Base-by-base conservation (phyloP, 2,113 vertebrate species). In the Lutjanus erythropterus region DNA sequence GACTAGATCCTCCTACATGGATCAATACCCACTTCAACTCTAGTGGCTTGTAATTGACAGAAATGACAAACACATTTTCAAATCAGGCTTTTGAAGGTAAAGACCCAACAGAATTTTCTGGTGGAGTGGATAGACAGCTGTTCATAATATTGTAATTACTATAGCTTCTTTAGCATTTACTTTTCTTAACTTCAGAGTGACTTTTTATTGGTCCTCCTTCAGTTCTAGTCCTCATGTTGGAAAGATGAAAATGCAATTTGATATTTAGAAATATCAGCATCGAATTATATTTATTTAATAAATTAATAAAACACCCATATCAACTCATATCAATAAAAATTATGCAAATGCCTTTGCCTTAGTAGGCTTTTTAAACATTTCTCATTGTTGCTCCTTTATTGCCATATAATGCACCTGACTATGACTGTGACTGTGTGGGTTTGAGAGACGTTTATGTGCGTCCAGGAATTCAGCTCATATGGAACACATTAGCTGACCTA, bases 401-500 rank as follows among this genome's bases (percentile, higher is more conserved):
- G 47, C n/a, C 50, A 67, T 18, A 60, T 46, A 42, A 35, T 60
- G 23, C 53, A 55, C 58, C 44, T 56, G 37, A 23, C 4, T 35
- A 7, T 35, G 33, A 4, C 7, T 35, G 33, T 35, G 33, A 4
- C n/a, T 49, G 55, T 69, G 77, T 75, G 64, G 58, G 71, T 61
- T 83, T 71, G 19, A 66, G 27, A 33, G n/a, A 56, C 50, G 73
- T 65, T 67, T 74, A 49, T 73, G 16, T 59, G 16, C 33, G 69
- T 55, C 21, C 49, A 74, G 59, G 27, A 86, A 69, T 23, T 47
- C 19, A 0, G 6, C 47, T 69, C 73, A 74, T 50, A 59, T 58
- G 64, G 62, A 71, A 39, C 11, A 0, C 49, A 74, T 87, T 67
- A 78, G 8, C 0, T 0, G 31, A 78, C 65, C 55, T 53, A 53